Evolutionary conservation across 2,113 vertebrate genomes (phyloP).

Genomic region (Agapornis roseicollis): DNA sequence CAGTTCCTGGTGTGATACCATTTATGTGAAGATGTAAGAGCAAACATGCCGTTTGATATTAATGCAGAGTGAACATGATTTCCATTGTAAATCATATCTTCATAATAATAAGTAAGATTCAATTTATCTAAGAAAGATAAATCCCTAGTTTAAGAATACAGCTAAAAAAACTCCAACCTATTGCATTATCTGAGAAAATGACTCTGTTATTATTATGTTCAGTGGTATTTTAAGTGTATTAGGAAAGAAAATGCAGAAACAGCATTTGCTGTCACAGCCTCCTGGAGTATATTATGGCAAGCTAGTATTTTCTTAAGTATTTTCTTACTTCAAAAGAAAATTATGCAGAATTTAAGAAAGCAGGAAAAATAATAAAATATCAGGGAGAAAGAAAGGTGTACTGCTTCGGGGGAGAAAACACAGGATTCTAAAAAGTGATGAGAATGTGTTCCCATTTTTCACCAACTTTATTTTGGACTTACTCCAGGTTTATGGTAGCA

Average conservation of each 20-base stretch:
- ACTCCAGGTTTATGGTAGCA: background rate
- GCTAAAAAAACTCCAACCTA: background rate
- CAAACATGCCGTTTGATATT: background rate
- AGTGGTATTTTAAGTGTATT: background rate
- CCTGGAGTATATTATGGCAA: background rate
- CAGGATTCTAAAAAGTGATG: background rate
- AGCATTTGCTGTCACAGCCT: background rate
- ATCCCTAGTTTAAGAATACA: background rate
- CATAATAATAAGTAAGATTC: background rate
- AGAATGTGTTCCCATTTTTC: accelerated
- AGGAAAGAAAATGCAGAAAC: background rate
- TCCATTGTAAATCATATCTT: background rate
- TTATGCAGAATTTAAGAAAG: background rate
- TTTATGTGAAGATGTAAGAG: background rate
- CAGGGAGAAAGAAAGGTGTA: background rate
- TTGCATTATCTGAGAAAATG: background rate
- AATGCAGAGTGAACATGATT: background rate
- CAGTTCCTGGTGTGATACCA: background rate
- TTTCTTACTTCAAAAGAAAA: background rate
- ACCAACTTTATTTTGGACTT: background rate
- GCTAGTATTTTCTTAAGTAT: background rate
- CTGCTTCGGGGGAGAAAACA: background rate
- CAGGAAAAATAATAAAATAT: background rate
- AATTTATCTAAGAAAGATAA: background rate
- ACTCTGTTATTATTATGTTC: background rate